Base-by-base conservation (phyloP, 2,797 vertebrate species). In the Discoglossus pictus region DNA sequence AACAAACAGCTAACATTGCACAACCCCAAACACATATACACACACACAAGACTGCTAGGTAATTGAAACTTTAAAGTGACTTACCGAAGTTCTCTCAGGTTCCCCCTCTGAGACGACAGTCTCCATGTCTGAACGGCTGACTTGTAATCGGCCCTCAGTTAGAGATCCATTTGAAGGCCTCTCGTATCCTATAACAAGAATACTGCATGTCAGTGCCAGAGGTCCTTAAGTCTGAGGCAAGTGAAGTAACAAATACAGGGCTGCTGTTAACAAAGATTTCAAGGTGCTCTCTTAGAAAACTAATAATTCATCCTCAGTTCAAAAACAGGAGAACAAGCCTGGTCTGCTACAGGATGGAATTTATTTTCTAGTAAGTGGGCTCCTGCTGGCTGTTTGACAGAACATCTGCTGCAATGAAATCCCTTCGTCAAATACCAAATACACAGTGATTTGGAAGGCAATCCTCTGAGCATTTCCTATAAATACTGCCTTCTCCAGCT, bases 11-110 rank as follows among this genome's bases (percentile, higher is more conserved):
- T n/a, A n/a, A n/a, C n/a, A n/a, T n/a, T n/a, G n/a, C n/a, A n/a
- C n/a, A n/a, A n/a, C n/a, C n/a, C n/a, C n/a, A n/a, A n/a, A n/a
- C n/a, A n/a, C n/a, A n/a, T n/a, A n/a, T n/a, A n/a, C n/a, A n/a
- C n/a, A n/a, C n/a, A n/a, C n/a, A n/a, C 17, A 44, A 15, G 16
- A 44, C 17, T 17, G 42, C 17, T 17, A 36, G 46, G 64, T 47
- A 65, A 75, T 31, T 60, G 21, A 47, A 61, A 47, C n/a, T 74
- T 17, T 48, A 47, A 36, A 59, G 51, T 36, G 62, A 74, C 88
- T 91, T 76, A 93, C 90, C 85, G 79, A 77, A 78, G 82, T 79
- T 83, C 80, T 88, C 74, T 91, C 87, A 63, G 86, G 80, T 75
- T 91, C 89, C 75, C 82, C 84, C 75, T 89, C 89, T 71, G 80